Conservation (phyloP, 2,888 invertebrate species). For the Macaria liturata region DNA sequence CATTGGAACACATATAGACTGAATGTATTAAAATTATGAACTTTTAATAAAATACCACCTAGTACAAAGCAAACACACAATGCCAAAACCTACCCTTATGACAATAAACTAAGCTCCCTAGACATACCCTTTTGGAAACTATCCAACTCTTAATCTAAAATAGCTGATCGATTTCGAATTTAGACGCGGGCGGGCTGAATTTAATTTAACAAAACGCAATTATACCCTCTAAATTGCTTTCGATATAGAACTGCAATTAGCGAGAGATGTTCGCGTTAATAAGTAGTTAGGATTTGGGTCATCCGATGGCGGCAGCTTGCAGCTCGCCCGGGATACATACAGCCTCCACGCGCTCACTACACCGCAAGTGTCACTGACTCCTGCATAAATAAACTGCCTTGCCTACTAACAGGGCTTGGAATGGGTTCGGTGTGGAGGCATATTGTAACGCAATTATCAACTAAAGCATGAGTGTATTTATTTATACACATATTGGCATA, state of each 20-base stretch:
- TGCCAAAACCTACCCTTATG: conserved; percentile 13
- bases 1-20: too few species aligned
- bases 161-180: conserved; percentile 35
- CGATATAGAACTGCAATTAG: conserved; percentile 37
- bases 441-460: too few species aligned
- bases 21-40: too few species aligned
- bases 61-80: not conserved
- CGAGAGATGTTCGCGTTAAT: conserved; percentile 38
- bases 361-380: conserved; percentile 13
- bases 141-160: conserved; percentile 31
- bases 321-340: conserved; percentile 15
- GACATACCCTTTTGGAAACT: conserved; percentile 28
- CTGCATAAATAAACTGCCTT: not conserved
- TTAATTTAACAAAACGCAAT: conserved; percentile 36
- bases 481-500: too few species aligned
- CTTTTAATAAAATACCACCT: too few species aligned
- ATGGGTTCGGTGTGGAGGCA: too few species aligned
- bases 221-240: conserved; percentile 36
- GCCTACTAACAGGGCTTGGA: too few species aligned
- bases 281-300: conserved; percentile 51
- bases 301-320: conserved; percentile 34
- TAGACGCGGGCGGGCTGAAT: conserved; percentile 20
- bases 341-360: conserved; percentile 9
- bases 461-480: too few species aligned
- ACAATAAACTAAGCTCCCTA: conserved; percentile 22